A percentile compares a stretch with the other conserved stretches of the same genome.
Conservation (phyloP, 92 coral and sea anemone species). For the Bergia sp. region DNA sequence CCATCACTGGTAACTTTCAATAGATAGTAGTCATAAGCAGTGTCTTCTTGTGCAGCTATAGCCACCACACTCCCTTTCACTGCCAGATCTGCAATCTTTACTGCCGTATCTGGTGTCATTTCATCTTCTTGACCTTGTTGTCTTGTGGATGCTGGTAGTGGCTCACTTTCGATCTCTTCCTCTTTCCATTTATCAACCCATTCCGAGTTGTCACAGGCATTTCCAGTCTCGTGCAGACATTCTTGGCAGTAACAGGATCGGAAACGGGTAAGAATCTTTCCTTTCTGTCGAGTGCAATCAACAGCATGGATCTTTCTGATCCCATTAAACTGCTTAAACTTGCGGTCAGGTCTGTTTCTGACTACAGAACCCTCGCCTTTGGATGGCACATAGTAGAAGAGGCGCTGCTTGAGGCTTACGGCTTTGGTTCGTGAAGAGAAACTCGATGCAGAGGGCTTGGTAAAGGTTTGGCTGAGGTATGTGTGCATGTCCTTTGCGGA, state of each 20-base stretch:
- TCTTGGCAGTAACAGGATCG: constrained; percentile 3
- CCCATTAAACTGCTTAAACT: constrained; percentile 23
- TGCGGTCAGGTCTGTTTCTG: constrained; percentile 46
- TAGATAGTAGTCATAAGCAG: no score
- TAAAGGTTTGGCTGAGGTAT: constrained; percentile 8
- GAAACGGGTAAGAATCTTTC: no score
- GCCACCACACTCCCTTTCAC: no score
- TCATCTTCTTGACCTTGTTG: no score
- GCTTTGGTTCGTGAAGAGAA: constrained; percentile 40
- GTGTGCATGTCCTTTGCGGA: constrained; percentile 28
- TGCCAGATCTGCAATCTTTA: no score
- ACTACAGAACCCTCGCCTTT: constrained; percentile 25
- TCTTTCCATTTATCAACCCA: background rate
- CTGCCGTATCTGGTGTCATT: no score
- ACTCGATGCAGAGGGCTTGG: constrained; percentile 4
- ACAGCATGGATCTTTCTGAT: constrained; percentile 23
- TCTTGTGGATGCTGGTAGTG: no score
- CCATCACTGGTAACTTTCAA: no score
- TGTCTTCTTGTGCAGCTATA: no score
- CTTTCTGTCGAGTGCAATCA: background rate
- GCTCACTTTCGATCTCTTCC: background rate
- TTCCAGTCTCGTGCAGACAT: background rate
- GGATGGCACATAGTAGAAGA: constrained; percentile 30
- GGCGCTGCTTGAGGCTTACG: constrained; percentile 26
- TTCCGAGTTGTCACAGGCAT: background rate